A percentile compares a stretch with the other conserved stretches of the same genome.
phyloP scores from a whole-genome alignment of 2,113 vertebrate genomes.

The Nycticryphes semicollaris region DNA sequence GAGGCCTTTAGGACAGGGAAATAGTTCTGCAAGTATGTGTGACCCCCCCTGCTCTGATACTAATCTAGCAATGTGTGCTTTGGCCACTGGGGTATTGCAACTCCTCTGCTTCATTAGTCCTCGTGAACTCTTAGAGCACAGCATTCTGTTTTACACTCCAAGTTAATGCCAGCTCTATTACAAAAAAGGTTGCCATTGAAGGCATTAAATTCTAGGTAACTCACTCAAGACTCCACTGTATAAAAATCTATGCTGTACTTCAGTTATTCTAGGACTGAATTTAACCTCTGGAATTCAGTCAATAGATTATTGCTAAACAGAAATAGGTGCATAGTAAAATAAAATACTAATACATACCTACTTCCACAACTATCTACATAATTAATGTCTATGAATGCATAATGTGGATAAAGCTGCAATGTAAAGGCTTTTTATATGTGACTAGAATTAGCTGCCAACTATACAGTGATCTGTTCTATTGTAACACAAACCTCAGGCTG shows the following conservation, averaged over 20 bases:
- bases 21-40: not conserved
- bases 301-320: not conserved
- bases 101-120: not conserved
- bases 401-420: not conserved
- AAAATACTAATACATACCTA: not conserved
- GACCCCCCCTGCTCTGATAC: not conserved
- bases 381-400: not conserved
- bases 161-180: not conserved
- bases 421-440: not conserved
- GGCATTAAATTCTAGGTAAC: not conserved
- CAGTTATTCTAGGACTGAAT: not conserved
- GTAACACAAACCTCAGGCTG: not conserved
- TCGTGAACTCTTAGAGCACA: not conserved
- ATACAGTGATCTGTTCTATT: not conserved
- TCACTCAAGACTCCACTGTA: not conserved
- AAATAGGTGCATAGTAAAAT: not conserved
- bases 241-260: not conserved
- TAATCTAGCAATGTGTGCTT: not conserved
- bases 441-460: not conserved
- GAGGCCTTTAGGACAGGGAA: not conserved
- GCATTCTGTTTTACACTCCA: not conserved
- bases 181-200: not conserved
- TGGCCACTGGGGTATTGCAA: not conserved
- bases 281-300: not conserved
- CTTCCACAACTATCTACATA: not conserved